Evolutionary conservation across 2,888 invertebrate species (phyloP), one percentile per base, ranked within the genome.

Genomic region (Nasonovia ribisnigri): DNA sequence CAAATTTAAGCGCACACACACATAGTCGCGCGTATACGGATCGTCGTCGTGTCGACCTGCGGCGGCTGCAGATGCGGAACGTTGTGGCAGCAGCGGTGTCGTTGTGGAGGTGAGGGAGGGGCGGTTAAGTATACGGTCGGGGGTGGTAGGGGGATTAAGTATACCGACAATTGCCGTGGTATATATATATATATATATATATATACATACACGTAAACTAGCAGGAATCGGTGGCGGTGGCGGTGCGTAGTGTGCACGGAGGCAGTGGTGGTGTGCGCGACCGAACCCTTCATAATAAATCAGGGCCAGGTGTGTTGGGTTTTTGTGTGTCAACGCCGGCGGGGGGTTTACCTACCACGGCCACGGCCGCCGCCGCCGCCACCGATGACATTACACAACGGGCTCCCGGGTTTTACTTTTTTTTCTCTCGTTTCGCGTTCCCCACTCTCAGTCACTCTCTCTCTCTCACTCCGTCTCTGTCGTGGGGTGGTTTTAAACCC

Each of bases 201-300:
- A 26, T 54, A 89, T 89, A 16, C 5, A 84, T 0, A 67, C 24
- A n/a, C 43, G n/a, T 48, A 67, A 77, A 67, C 29, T 46, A 86
- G 43, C 77, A 77, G 36, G 36, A 77, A 77, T 77, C 77, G 36
- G 20, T 77, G 77, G 36, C 6, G n/a, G 67, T 67, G 67, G 84
- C 43, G 84, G 91, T 48, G 43, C 46, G 29, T 86, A 46, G 92
- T 46, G 91, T 36, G 51, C 42, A 87, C 84, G 48, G 16, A 11
- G 36, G 77, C 36, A 20, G 46, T n/a, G 87, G 51, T 13, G 48
- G 67, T 84, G 54, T 57, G 87, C 91, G 57, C 91, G 57, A 84
- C 90, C 90, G 93, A 90, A 93, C 93, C 93, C 93, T 90, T 93
- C 93, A 93, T 90, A 93, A 93, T 93, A 93, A 93, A 93, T 93